phyloP scores from a whole-genome alignment of 37 sponge, comb jelly and placozoan species.

The Aphrocallistes beatrix region DNA sequence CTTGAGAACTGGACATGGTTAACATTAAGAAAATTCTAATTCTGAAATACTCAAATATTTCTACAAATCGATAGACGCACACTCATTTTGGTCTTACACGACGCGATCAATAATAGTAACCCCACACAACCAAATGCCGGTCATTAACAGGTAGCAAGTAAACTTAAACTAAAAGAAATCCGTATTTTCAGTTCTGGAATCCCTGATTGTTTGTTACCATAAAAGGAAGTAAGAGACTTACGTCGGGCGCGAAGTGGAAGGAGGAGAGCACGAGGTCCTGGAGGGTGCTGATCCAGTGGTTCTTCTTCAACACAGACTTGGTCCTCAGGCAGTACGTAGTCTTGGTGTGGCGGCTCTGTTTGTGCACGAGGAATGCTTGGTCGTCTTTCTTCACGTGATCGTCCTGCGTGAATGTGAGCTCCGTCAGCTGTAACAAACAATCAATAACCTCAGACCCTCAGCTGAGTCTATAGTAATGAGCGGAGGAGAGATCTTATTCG shows the following conservation, averaged over 20 bases:
- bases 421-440: not conserved
- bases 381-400: not conserved
- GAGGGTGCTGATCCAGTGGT: slow-evolving; percentile 3
- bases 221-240: not conserved
- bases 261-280: not conserved
- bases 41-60: too few species aligned
- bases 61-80: too few species aligned
- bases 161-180: too few species aligned
- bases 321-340: not conserved
- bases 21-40: too few species aligned
- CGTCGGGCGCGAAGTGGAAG: not conserved
- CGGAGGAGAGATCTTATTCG: too few species aligned
- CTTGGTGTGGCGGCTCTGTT: not conserved
- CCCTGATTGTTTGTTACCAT: too few species aligned
- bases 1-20: too few species aligned
- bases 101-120: too few species aligned
- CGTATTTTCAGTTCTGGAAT: too few species aligned
- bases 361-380: slow-evolving; percentile 1
- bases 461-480: not conserved
- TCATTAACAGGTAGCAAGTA: too few species aligned
- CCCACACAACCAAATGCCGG: too few species aligned
- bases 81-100: too few species aligned
- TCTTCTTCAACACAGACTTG: not conserved
- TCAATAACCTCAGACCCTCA: not conserved
- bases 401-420: slow-evolving; percentile 3